These are phyloP conservation scores for Agonum fuliginosum DNA, from an alignment of 2,888 invertebrate genomes.

Conservation along the genomic window DNA sequence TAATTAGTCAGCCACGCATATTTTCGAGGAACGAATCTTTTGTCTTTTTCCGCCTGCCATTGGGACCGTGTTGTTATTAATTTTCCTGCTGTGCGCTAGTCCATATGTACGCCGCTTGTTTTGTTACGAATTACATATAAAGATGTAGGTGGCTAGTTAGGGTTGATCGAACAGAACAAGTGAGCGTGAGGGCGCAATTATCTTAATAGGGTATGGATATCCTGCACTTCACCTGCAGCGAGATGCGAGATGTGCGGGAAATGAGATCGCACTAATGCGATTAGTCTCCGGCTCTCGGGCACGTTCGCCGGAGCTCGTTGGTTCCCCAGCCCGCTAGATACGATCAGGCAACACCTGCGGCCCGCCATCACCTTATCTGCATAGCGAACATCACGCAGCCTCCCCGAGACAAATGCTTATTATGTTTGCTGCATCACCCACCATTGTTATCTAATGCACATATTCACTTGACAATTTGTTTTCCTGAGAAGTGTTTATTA, in stretches of 20 bases:
- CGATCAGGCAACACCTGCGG: constrained; percentile 69
- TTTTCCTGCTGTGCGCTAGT: constrained; percentile 5
- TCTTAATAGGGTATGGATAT: constrained; percentile 40
- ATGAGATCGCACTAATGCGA: constrained; percentile 70
- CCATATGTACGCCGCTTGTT: neutral
- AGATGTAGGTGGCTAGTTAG: neutral
- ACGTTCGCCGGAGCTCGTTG: constrained; percentile 62
- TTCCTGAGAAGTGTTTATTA: too few species aligned
- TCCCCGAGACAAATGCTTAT: constrained; percentile 41
- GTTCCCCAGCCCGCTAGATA: constrained; percentile 11
- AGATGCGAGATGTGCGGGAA: constrained; percentile 63
- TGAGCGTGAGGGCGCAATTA: constrained; percentile 6
- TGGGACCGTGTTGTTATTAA: constrained; percentile 42
- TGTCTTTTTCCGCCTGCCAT: constrained; percentile 43
- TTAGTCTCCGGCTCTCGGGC: constrained; percentile 65
- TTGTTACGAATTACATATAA: neutral
- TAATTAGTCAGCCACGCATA: constrained; percentile 54
- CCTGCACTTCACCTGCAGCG: constrained; percentile 24
- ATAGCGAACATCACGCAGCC: constrained; percentile 46
- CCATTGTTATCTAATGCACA: too few species aligned
- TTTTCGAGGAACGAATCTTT: constrained; percentile 48
- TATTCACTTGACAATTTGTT: too few species aligned
- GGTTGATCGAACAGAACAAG: neutral
- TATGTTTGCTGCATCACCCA: constrained; percentile 54
- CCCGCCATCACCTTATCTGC: constrained; percentile 63